Conservation (phyloP, 1,140 invertebrate species). For the Cataglyphis hispanica region DNA sequence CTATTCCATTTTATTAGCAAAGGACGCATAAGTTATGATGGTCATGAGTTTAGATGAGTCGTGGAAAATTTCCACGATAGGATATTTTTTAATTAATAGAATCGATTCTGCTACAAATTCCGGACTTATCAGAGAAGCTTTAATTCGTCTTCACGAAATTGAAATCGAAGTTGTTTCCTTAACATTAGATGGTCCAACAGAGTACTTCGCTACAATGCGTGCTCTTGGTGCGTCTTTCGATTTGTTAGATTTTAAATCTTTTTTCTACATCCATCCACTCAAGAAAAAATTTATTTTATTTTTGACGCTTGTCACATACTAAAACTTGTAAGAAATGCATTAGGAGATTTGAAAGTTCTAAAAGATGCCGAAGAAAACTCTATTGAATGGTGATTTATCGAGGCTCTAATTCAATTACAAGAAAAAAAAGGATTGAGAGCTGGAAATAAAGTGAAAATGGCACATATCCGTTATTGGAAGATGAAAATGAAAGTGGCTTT, state of each 20-base stretch:
- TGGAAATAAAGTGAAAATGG: neutral
- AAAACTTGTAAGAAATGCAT: neutral
- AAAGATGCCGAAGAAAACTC: neutral
- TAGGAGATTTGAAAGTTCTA: neutral
- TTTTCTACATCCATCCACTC: neutral
- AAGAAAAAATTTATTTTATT: neutral
- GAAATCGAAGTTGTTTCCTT: neutral
- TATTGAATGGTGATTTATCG: neutral
- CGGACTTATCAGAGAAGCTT: too few species aligned
- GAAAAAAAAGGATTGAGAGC: neutral
- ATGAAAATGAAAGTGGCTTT: conserved; percentile 5
- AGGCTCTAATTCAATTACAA: neutral
- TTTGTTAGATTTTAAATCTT: neutral
- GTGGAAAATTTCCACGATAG: too few species aligned
- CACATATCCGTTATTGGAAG: neutral
- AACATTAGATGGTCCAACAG: too few species aligned
- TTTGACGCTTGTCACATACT: neutral
- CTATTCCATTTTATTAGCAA: too few species aligned
- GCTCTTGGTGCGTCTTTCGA: too few species aligned
- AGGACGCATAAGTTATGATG: too few species aligned
- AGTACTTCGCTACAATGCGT: too few species aligned
- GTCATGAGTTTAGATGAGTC: too few species aligned
- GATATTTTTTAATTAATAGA: too few species aligned
- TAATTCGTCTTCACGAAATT: neutral
- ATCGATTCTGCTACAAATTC: too few species aligned